Conservation (phyloP, 1,140 invertebrate species). For the Calliopsis andreniformis region DNA sequence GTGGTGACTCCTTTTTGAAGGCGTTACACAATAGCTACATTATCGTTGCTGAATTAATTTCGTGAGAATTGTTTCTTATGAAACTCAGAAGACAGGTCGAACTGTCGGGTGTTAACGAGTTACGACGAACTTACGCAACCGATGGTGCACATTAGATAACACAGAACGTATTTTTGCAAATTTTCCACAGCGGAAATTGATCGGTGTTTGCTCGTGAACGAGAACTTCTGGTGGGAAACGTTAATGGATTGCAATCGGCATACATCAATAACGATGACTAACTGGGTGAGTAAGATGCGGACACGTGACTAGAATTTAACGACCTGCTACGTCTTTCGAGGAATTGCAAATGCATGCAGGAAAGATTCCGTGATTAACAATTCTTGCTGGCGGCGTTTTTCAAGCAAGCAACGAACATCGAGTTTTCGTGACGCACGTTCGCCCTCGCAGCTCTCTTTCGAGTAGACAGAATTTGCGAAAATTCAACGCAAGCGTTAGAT, state of each 20-base stretch:
- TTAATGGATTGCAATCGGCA: constrained; percentile 43
- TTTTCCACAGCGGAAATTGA: constrained; percentile 1
- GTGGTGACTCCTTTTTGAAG: too few relatives aligned
- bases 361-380: too few relatives aligned
- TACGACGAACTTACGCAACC: neutral
- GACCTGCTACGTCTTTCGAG: constrained; percentile 6
- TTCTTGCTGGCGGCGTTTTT: neutral
- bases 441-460: too few relatives aligned
- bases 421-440: neutral
- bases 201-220: neutral
- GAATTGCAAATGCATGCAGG: neutral
- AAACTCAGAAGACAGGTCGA: too few relatives aligned
- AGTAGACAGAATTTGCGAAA: too few relatives aligned
- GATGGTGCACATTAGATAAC: neutral
- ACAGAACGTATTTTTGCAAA: neutral
- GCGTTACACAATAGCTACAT: too few relatives aligned
- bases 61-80: neutral
- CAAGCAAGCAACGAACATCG: neutral
- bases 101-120: neutral
- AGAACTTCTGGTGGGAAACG: constrained; percentile 36
- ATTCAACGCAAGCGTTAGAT: neutral
- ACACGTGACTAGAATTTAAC: constrained; percentile 52
- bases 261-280: constrained; percentile 59
- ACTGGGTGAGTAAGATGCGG: constrained; percentile 45
- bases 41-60: neutral